A percentile compares a stretch with the other conserved stretches of the same genome.
These are phyloP conservation scores for Pollicipes pollicipes DNA, from an alignment of 1,140 invertebrate species.

Conservation along the genomic window DNA sequence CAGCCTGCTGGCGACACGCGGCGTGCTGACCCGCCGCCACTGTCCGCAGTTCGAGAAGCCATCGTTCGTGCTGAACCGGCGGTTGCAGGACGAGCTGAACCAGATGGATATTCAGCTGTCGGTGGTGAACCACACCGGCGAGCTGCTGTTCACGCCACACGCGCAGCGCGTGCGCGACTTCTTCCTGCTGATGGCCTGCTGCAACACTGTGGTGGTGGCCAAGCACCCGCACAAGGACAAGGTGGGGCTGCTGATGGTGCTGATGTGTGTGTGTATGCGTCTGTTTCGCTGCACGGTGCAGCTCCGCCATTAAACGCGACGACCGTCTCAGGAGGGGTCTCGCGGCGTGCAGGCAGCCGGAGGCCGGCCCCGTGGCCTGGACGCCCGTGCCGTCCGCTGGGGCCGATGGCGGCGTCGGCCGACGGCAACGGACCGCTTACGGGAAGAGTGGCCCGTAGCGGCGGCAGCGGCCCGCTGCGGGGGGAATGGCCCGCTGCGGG, in stretches of 20 bases:
- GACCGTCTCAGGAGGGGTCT: conserved; percentile 30
- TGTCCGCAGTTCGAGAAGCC: conserved; percentile 22
- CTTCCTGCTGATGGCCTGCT: conserved; percentile 74
- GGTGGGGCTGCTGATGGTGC: conserved; percentile 21
- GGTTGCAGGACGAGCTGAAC: conserved; percentile 45
- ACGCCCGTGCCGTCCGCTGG: too few species aligned
- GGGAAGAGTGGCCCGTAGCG: too few species aligned
- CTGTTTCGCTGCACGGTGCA: conserved; percentile 9
- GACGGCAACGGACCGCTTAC: too few species aligned
- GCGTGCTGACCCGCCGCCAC: too few species aligned
- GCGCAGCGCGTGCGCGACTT: conserved; percentile 57
- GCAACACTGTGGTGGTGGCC: conserved; percentile 90
- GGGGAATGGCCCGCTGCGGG: too few species aligned
- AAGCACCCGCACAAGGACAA: conserved; percentile 70
- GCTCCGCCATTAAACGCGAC: conserved; percentile 2
- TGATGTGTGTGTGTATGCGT: too few species aligned
- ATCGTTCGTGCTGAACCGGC: conserved; percentile 41
- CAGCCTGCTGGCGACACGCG: too few species aligned
- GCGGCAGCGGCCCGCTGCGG: too few species aligned
- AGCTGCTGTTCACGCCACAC: background rate
- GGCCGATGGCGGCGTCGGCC: too few species aligned
- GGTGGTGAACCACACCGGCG: background rate
- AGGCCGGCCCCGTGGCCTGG: too few species aligned
- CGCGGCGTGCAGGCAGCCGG: too few species aligned
- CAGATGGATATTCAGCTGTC: conserved; percentile 19